Conservation (phyloP, 2,113 vertebrate genomes). For the Oncorhynchus mykiss region DNA sequence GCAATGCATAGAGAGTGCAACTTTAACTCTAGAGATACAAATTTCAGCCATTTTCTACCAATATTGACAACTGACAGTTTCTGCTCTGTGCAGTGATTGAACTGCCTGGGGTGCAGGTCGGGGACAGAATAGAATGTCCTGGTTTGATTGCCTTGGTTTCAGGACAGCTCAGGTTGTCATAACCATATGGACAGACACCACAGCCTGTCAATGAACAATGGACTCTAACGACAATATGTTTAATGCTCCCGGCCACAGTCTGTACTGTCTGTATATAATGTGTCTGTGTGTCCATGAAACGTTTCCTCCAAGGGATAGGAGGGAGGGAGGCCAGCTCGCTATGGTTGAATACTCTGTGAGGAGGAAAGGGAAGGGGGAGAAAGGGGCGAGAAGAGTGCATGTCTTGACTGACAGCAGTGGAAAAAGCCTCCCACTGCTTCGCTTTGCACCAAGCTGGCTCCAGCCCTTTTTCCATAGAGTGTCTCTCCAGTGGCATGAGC, state of each 20-base stretch:
- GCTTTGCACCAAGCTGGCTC: constrained; percentile 64
- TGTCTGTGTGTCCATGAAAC: background rate
- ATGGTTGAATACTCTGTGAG: background rate
- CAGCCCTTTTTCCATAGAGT: constrained; percentile 57
- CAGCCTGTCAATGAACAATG: background rate
- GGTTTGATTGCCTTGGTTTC: background rate
- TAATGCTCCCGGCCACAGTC: background rate
- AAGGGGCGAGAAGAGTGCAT: constrained; percentile 39
- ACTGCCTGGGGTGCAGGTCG: background rate
- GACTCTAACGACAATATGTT: background rate
- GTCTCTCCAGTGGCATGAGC: constrained; percentile 50
- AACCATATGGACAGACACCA: no score
- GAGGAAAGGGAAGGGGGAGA: background rate
- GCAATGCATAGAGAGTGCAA: background rate
- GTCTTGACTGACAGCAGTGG: constrained; percentile 43
- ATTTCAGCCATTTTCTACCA: no score
- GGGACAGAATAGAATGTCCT: no score
- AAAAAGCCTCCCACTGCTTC: constrained; percentile 54
- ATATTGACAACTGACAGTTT: no score
- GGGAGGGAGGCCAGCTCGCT: background rate
- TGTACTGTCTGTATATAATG: background rate
- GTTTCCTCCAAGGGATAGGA: background rate
- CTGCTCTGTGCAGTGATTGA: no score
- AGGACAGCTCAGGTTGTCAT: background rate
- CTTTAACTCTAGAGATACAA: no score